Base-by-base conservation (phyloP, 2,888 invertebrate genomes). In the Periphyllus acericola region DNA sequence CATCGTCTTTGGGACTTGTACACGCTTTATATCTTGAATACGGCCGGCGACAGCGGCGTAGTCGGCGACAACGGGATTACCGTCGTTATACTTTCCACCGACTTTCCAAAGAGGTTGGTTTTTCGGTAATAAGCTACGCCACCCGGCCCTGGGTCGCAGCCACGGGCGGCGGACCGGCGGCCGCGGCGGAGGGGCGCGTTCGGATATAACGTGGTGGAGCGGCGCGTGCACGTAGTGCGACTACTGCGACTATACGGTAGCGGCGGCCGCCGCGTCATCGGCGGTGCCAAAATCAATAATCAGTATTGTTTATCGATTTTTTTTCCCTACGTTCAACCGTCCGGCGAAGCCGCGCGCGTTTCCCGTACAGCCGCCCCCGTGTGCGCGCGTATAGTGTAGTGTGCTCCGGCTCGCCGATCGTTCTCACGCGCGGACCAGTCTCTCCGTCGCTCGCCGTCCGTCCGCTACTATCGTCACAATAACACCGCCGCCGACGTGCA, bases 291-390 rank as follows among this genome's bases (percentile, higher is more conserved):
- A 87, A 87, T 87, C 87, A 87, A 87, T 87, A 87, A 87, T 87
- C 87, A 87, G 80, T 87, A 87, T 87, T 87, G 87, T 87, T 87
- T 87, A 87, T 87, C 87, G 87, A 87, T 87, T 87, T 87, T 83
- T 87, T 79, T 86, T 84, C 72, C 55, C 79, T 72, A 52, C 87
- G 87, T 25, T 74, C 66, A 19, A 66, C 55, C 79, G 32, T 87
- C 74, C 74, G 84, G 76, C 40, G 83, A 83, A 83, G 83, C 75
- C 83, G 76, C 84, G 84, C 84, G 84, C 84, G 76, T 68, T 78
- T 84, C 75, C 66, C 84, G 66, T 66, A 82, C 40, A 60, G 6
- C 36, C 36, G 74, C 36, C 75, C 75, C 75, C 75, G 75, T 46
- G 82, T 78, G 76, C 76, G 71, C 55, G 74, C 34, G 74, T 71